These are phyloP conservation scores for Sesia apiformis DNA, from an alignment of 2,888 invertebrate genomes.

Conservation along the genomic window DNA sequence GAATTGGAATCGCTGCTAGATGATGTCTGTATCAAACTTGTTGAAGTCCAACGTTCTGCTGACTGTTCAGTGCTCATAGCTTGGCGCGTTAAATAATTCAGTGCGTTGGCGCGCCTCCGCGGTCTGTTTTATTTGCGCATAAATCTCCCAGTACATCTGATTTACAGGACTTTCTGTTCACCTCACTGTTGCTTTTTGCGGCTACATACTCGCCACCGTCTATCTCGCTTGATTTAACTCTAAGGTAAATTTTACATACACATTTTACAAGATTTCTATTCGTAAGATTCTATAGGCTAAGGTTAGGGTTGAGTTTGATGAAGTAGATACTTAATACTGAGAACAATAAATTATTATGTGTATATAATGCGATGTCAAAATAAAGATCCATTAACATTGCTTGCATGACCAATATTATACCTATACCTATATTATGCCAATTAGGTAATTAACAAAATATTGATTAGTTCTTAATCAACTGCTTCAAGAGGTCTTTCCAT, in stretches of 20 bases:
- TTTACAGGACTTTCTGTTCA: constrained; percentile 50
- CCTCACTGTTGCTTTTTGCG: constrained; percentile 40
- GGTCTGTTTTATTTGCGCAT: constrained; percentile 55
- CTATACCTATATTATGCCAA: too few relatives aligned
- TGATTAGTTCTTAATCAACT: too few relatives aligned
- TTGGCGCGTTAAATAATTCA: constrained; percentile 53
- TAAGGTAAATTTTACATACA: neutral
- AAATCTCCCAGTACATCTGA: constrained; percentile 53
- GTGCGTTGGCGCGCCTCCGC: constrained; percentile 37
- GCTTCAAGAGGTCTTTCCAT: too few relatives aligned
- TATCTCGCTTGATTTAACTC: constrained; percentile 19
- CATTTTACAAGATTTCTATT: too few relatives aligned
- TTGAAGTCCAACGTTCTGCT: neutral
- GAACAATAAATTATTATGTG: too few relatives aligned
- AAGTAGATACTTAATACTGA: too few relatives aligned
- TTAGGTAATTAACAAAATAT: too few relatives aligned
- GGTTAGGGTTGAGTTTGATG: too few relatives aligned
- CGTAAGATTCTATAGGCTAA: too few relatives aligned
- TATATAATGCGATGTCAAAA: too few relatives aligned
- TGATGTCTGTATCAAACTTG: neutral
- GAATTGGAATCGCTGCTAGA: neutral
- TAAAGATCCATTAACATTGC: too few relatives aligned
- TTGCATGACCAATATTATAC: too few relatives aligned
- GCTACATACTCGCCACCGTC: constrained; percentile 26
- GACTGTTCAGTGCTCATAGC: constrained; percentile 23